These are phyloP conservation scores for Eubucco bourcierii DNA, from an alignment of 2,113 vertebrate species.

Conservation along the genomic window DNA sequence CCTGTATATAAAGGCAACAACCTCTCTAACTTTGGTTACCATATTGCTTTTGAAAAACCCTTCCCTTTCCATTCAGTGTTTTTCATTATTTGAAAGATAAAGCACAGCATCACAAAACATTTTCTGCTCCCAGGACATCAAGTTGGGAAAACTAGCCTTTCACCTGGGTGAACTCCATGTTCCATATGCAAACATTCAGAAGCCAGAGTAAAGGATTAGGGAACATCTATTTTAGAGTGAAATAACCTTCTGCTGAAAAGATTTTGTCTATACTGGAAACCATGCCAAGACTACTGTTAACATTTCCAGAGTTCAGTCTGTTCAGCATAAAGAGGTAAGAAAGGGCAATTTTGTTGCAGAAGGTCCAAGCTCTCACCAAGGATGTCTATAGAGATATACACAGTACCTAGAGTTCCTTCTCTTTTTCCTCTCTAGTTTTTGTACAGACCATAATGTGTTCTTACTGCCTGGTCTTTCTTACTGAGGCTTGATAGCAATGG, in stretches of 20 bases:
- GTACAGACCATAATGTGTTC: neutral
- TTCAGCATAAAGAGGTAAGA: neutral
- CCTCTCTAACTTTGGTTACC: neutral
- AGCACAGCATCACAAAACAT: neutral
- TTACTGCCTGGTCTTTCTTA: neutral
- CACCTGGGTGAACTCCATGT: neutral
- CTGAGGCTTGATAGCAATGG: neutral
- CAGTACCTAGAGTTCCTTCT: neutral
- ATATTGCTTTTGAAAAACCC: neutral
- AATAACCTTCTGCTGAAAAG: neutral
- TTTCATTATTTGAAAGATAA: neutral
- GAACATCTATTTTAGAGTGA: neutral
- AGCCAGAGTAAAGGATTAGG: neutral
- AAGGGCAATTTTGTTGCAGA: neutral
- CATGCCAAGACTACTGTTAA: neutral
- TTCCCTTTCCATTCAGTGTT: neutral
- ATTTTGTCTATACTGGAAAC: neutral
- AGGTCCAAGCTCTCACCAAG: neutral
- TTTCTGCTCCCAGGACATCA: neutral
- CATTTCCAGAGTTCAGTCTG: neutral
- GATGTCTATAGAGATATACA: neutral
- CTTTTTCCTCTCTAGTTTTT: too few relatives aligned
- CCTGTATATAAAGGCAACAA: neutral
- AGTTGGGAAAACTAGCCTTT: neutral
- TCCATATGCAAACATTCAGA: neutral